phyloP scores from a whole-genome alignment of 2,113 vertebrate species.

The Cyanoderma ruficeps region DNA sequence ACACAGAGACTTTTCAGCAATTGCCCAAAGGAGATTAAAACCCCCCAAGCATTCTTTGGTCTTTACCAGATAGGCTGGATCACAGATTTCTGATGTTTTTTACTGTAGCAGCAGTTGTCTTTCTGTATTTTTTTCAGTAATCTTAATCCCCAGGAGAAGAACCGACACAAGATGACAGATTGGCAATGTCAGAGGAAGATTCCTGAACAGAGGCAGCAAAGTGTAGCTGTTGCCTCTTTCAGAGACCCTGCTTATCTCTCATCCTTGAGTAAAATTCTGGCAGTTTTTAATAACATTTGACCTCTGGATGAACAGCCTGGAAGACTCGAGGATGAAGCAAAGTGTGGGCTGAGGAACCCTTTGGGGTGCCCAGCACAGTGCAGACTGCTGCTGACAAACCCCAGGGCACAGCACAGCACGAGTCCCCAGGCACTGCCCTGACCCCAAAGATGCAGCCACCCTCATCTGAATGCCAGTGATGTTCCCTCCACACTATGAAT shows the following conservation, averaged over 20 bases:
- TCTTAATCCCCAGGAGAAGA: conserved; percentile 21
- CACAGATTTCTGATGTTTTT: neutral
- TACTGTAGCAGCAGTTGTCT: neutral
- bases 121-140: neutral
- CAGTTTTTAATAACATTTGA: conserved; percentile 48
- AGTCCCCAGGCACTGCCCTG: neutral
- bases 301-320: conserved; percentile 30
- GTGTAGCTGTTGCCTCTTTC: neutral
- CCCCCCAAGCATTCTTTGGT: neutral
- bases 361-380: neutral
- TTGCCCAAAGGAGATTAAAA: neutral
- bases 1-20: neutral
- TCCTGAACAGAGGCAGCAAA: conserved; percentile 10
- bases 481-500: neutral
- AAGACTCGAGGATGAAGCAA: neutral
- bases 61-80: neutral
- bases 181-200: conserved; percentile 27
- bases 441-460: neutral
- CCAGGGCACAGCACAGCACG: neutral
- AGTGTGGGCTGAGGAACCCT: neutral
- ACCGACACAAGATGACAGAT: conserved; percentile 14
- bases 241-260: conserved; percentile 6
- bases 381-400: conserved; percentile 14
- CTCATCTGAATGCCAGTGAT: neutral
- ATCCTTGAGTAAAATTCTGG: conserved; percentile 34